Conservation (phyloP, 2,888 invertebrate genomes). For the Ormyrus labotus region DNA sequence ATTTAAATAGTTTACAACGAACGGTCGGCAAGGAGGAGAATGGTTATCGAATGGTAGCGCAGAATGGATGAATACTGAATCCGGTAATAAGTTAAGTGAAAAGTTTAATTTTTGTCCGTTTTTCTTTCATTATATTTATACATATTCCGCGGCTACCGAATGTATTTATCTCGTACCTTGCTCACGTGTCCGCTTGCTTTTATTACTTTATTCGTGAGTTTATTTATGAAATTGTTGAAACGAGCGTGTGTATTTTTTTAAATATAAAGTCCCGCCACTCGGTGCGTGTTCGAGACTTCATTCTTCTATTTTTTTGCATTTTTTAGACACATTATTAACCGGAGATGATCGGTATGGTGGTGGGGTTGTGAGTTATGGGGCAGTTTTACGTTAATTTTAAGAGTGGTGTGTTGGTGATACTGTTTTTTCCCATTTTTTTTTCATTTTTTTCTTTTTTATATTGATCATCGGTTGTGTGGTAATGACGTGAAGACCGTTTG, state of each 20-base stretch:
- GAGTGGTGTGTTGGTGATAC: too few species aligned
- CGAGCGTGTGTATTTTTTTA: conserved; percentile 45
- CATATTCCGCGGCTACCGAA: conserved; percentile 66
- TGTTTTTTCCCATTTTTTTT: conserved; percentile 40
- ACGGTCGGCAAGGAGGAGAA: conserved; percentile 53
- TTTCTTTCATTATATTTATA: conserved; percentile 60
- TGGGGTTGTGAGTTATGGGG: conserved; percentile 34
- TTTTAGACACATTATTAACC: conserved; percentile 45
- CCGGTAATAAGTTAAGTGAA: conserved; percentile 74
- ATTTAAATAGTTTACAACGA: conserved; percentile 49
- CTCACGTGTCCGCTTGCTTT: conserved; percentile 51
- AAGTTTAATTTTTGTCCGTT: conserved; percentile 58
- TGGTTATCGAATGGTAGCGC: conserved; percentile 50
- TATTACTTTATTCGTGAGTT: conserved; percentile 33
- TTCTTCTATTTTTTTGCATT: conserved; percentile 28
- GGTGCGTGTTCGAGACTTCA: conserved; percentile 32
- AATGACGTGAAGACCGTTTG: conserved; percentile 56
- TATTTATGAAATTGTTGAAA: conserved; percentile 55
- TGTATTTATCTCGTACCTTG: conserved; percentile 53
- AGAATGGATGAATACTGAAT: conserved; percentile 71
- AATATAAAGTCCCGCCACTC: conserved; percentile 35
- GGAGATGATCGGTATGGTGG: conserved; percentile 35
- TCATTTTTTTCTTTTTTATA: conserved; percentile 40
- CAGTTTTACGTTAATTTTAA: conserved; percentile 36
- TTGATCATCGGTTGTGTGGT: conserved; percentile 41